These are phyloP conservation scores for Melikaiella ostensackeni DNA, from an alignment of 2,888 invertebrate species.

Conservation along the genomic window DNA sequence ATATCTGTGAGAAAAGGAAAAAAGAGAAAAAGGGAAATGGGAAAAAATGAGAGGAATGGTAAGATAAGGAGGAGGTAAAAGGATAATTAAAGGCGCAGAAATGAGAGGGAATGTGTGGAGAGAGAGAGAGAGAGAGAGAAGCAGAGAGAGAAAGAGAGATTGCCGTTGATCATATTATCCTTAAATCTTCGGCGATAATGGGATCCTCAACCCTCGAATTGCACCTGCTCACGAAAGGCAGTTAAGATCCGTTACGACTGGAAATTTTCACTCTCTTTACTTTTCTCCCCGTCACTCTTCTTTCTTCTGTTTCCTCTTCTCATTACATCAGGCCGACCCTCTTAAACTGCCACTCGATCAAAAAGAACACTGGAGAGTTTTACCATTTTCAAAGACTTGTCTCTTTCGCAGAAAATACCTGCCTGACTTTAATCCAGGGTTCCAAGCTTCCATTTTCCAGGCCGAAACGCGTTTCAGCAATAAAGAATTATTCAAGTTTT, in stretches of 20 bases:
- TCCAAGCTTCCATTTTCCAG: background rate
- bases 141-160: background rate
- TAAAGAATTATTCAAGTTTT: background rate
- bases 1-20: too few species aligned
- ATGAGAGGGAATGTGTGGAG: too few species aligned
- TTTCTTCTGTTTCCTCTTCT: background rate
- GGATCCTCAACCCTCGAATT: background rate
- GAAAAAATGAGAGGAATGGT: too few species aligned
- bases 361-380: background rate
- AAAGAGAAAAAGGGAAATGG: too few species aligned
- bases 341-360: background rate
- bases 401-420: background rate
- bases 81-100: too few species aligned
- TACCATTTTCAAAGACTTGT: background rate
- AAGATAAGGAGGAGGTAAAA: too few species aligned
- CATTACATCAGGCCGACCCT: background rate
- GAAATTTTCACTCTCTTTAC: background rate
- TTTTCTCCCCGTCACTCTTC: background rate
- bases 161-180: background rate
- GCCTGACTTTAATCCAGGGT: background rate
- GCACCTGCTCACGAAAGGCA: constrained; percentile 1
- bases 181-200: background rate
- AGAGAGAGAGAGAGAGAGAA: too few species aligned
- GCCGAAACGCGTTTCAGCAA: background rate
- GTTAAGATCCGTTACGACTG: background rate